Evolutionary conservation across 2,888 invertebrate species (phyloP), one percentile per base, ranked within the genome.

Genomic region (Dicranocentrus wangi): DNA sequence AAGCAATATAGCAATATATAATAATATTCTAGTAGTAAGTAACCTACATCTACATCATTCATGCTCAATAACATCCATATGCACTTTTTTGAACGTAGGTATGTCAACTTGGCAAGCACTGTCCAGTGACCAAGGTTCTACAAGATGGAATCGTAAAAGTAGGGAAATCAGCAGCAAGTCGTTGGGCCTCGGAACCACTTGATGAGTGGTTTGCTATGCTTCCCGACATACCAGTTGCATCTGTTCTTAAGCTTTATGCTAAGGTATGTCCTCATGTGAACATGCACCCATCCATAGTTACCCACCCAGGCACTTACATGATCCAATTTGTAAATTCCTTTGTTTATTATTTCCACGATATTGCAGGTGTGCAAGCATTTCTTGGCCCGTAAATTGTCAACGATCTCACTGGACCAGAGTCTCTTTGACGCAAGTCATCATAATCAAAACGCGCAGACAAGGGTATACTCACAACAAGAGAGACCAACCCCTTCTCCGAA

Each of bases 51-150:
- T 23, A 32, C 53, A 17, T 32, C 8, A 32, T 63, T 32, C 60
- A 13, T 10, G 13, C 15, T 8, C 7, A 27, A 27, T 25, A 21
- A 13, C 25, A 27, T 17, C 21, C 8, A 13, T 39, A 39, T 39
- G 7, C 39, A 39, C 7, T 39, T 39, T 42, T 42, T 43, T 7
- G 43, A 17, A 21, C 21, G 2, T 85, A 91, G 91, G 93, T 96
- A 89, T 96, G 97, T 88, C 93, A 96, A 78, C 91, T 99, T 79
- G 99, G 99, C 28, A 91, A 95, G 73, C 99, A 99, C 89, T 94
- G 94, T 85, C 96, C 98, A 0, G 94, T 99, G 78, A 92, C 93
- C 21, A 93, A 94, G 88, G 91, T 94, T 69, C 92, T 95, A 43
- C 91, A 94, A 81, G 97, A 98, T 88, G 98, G 98, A 3, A 93